Conservation (phyloP, 2,888 invertebrate genomes). For the Carabus problematicus region DNA sequence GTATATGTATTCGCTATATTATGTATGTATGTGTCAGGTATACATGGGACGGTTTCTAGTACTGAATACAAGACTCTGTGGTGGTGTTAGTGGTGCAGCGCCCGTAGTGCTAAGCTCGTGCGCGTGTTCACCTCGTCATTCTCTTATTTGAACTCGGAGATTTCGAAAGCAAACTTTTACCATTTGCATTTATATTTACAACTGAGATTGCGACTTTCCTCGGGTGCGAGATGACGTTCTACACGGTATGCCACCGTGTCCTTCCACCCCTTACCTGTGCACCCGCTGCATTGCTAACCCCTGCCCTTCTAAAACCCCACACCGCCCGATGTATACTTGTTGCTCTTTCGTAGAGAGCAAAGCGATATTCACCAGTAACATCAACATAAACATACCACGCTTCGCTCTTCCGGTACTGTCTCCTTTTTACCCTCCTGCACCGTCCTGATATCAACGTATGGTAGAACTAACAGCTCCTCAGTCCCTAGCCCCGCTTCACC, state of each 20-base stretch:
- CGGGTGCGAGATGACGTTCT: slow-evolving; percentile 19
- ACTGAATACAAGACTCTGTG: background rate
- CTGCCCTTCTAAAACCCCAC: background rate
- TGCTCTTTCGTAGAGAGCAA: slow-evolving; percentile 31
- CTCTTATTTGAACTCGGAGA: slow-evolving; percentile 38
- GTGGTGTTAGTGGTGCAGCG: background rate
- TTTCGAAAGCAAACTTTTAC: slow-evolving; percentile 40
- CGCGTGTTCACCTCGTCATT: slow-evolving; percentile 24
- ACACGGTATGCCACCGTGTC: background rate
- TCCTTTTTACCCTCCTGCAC: too few species aligned
- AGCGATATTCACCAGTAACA: slow-evolving; percentile 32
- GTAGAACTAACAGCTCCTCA: background rate
- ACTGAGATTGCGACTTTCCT: slow-evolving; percentile 37
- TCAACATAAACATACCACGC: slow-evolving; percentile 21
- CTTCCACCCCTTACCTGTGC: background rate
- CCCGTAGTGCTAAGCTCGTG: slow-evolving; percentile 21
- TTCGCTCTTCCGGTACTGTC: background rate
- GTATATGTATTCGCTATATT: background rate
- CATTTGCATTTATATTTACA: slow-evolving; percentile 43
- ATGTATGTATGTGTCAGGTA: background rate
- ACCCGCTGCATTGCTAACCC: background rate
- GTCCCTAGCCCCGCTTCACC: background rate
- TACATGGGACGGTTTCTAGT: background rate
- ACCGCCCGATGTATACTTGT: slow-evolving; percentile 17
- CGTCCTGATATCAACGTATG: background rate